Base-by-base conservation (phyloP, 2,888 invertebrate species). In the Charanyca ferruginea region DNA sequence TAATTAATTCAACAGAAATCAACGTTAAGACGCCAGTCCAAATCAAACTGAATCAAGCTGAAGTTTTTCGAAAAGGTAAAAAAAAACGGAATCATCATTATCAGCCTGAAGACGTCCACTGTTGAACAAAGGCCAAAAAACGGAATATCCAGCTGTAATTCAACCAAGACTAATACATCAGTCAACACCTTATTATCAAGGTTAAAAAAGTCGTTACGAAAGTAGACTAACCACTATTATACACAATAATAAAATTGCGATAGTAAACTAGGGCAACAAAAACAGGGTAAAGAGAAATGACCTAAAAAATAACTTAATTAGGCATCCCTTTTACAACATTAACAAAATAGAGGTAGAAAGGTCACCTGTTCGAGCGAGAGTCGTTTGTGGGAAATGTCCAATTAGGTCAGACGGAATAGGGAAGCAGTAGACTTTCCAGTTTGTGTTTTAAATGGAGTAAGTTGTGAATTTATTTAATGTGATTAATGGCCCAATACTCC, bases 271-370 rank as follows among this genome's bases (percentile, higher is more conserved):
- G 75, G 60, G 54, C 72, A 71, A 32, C 55, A 52, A 52, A 59
- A 83, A 72, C 61, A 75, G 63, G 76, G 77, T 80, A 81, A 71
- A 60, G 60, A 75, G 80, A 70, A 74, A 72, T 75, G 63, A 66
- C 77, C 73, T 76, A 67, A 79, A 81, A 73, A 75, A 32, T n/a
- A 79, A 73, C 73, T 53, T 70, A 85, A 82, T 81, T 75, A 77
- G 64, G 61, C 59, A 72, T 66, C 55, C 70, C 62, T 76, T 81
- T 77, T 73, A 82, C 69, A 77, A 68, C 61, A 70, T 69, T 68
- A 77, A 55, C 68, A 65, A 66, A 73, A 79, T 73, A 62, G 59
- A 70, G 66, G 61, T 53, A 67, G 38, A 69, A 75, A 79, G 71
- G 73, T 68, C 63, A 64, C 64, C 47, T 35, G 45, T 52, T 55